A percentile compares a stretch with the other conserved stretches of the same genome.
These are phyloP conservation scores for Drosophila pseudoobscura DNA, from an alignment of 1,140 invertebrate genomes.

Conservation along the genomic window DNA sequence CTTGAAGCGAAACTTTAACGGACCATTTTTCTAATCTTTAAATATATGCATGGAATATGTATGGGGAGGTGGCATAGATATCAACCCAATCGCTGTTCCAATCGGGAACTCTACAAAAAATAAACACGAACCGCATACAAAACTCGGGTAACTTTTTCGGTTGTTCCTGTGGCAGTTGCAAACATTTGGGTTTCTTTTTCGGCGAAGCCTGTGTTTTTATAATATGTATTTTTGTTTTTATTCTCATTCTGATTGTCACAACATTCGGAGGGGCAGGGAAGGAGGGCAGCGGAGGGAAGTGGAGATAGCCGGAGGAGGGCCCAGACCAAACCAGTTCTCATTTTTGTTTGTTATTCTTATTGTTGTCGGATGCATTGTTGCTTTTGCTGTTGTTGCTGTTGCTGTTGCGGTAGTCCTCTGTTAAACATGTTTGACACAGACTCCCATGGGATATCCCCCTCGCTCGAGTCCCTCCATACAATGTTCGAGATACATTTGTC, in stretches of 20 bases:
- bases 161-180: conserved; percentile 66
- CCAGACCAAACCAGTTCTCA: conserved; percentile 58
- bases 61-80: conserved; percentile 20
- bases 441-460: conserved; percentile 63
- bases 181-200: conserved; percentile 61
- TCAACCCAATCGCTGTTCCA: conserved; percentile 30
- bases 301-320: conserved; percentile 9
- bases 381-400: conserved; percentile 65
- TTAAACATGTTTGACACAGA: conserved; percentile 78
- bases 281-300: background rate
- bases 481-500: conserved; percentile 4
- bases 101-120: conserved; percentile 27
- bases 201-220: conserved; percentile 35
- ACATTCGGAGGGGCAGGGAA: conserved; percentile 3
- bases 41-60: conserved; percentile 30
- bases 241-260: conserved; percentile 76
- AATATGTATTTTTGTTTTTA: conserved; percentile 44
- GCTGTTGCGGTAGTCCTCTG: conserved; percentile 72
- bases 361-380: conserved; percentile 52
- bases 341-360: conserved; percentile 67
- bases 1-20: too few relatives aligned
- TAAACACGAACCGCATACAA: conserved; percentile 36
- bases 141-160: conserved; percentile 36
- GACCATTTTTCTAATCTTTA: conserved; percentile 38
- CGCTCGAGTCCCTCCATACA: conserved; percentile 1